Evolutionary conservation across 2,888 invertebrate genomes (phyloP), one percentile per base, ranked within the genome.

Genomic region (Ophion obscuratus): DNA sequence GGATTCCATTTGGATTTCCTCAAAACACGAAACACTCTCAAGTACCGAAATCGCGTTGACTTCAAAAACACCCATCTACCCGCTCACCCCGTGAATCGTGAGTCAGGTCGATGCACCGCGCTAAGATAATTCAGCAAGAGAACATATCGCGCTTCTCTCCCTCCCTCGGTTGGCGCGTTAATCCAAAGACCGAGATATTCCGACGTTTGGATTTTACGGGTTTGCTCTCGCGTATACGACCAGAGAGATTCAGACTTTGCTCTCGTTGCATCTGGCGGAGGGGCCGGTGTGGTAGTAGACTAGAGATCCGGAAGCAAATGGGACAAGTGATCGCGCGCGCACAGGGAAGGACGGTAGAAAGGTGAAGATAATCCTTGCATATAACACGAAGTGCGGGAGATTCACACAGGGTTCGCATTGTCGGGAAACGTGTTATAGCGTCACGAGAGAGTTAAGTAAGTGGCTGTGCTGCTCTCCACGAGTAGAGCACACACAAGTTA

Each of bases 351-450:
- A 77, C 47, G 81, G 24, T 27, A 47, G 24, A 64, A 53, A 83
- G 86, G 70, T 75, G 78, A 68, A 81, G 83, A 83, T 83, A 83
- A 81, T 83, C 78, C 83, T 81, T 78, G 77, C 77, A 73, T 67
- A 83, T 81, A 74, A 74, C 73, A 67, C 74, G 62, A n/a, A 36
- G 59, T 40, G 61, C 73, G 31, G 66, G 62, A 64, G 76, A 47
- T 77, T 76, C 75, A 66, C 61, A 67, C 57, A 59, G 66, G 80
- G 62, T 86, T 73, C 53, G 73, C 83, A 81, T 83, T 83, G 85
- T 83, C 80, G 85, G 80, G 53, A 80, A 85, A 76, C 79, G 75
- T 86, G 85, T 86, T 86, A 86, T 83, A 85, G 80, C 64, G 70
- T 73, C 73, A 61, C 53, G 47, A 73, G 70, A 73, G 70, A 83